Evolutionary conservation across 2,113 vertebrate species (phyloP), one percentile per base, ranked within the genome.

Genomic region (Paradisaea rubra): DNA sequence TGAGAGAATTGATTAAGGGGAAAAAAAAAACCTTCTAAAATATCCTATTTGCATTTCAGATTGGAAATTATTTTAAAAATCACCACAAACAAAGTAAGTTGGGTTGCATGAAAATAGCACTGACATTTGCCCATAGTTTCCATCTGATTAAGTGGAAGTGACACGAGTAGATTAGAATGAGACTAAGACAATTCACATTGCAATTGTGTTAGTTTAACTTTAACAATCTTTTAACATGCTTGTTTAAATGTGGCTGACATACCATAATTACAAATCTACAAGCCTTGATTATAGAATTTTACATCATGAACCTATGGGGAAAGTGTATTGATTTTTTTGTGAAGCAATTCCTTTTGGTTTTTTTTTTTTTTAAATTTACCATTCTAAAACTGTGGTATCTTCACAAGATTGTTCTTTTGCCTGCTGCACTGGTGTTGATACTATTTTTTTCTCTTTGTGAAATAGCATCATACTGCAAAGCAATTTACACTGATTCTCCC

Each of bases 141-240:
- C 84, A 89, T 97, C 96, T 98, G 98, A 96, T 98, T 99, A 99
- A 99, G 98, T 98, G 98, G 97, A 99, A 98, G 98, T 99, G 99
- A 99, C 99, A 99, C 86, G 95, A 96, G 98, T 98, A 99, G 98
- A 99, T 99, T 99, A 99, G 98, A 98, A 98, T 97, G 98, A 99
- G 98, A 98, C 98, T 98, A 98, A 98, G 98, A 99, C 99, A 99
- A 98, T 99, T 99, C 99, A 98, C 98, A 98, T 98, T 98, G 98
- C 98, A 98, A 98, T 99, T 99, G 98, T 98, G 98, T 98, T 99
- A 98, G 98, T 98, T 98, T 98, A 98, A 98, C 98, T 98, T 97
- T 97, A 98, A 98, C 98, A 97, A 97, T 96, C 97, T 97, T 98
- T 99, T 99, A 98, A 98, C 98, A 97, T 98, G 98, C 98, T 98